phyloP scores from a whole-genome alignment of 2,113 vertebrate species.

The Erythrolamprus reginae region DNA sequence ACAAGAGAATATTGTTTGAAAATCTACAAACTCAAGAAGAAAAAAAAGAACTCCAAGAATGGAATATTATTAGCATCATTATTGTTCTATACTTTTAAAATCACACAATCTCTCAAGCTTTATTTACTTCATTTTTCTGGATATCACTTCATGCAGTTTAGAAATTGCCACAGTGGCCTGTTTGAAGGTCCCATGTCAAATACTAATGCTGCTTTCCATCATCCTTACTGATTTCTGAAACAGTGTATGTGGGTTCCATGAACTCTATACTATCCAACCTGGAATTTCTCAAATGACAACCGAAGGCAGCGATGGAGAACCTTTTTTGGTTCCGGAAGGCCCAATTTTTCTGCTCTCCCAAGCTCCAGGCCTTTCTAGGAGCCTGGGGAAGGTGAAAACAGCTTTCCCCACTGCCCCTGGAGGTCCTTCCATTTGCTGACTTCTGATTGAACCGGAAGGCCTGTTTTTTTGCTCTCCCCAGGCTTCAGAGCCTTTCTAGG shows the following conservation, averaged over 20 bases:
- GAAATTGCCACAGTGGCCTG: not conserved
- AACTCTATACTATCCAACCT: not conserved
- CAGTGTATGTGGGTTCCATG: no score
- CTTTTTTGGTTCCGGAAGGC: no score
- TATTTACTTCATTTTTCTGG: not conserved
- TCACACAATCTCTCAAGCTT: not conserved
- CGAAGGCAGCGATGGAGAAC: no score
- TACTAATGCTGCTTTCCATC: not conserved
- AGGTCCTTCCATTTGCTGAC: no score
- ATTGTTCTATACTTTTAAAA: not conserved
- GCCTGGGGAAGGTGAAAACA: no score
- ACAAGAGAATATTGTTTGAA: not conserved
- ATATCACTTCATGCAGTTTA: not conserved
- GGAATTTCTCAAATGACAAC: slow-evolving; percentile 1
- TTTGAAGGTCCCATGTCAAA: not conserved
- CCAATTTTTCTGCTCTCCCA: no score
- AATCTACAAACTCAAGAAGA: not conserved
- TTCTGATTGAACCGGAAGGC: no score
- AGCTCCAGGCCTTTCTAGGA: no score
- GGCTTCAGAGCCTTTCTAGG: no score
- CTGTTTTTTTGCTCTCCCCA: no score
- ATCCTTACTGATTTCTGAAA: not conserved
- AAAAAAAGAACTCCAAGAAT: fast-evolving
- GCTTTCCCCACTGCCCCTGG: no score
- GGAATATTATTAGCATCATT: not conserved